Evolutionary conservation across 2,113 vertebrate species (phyloP).

Genomic region (Sceloporus tristichus): DNA sequence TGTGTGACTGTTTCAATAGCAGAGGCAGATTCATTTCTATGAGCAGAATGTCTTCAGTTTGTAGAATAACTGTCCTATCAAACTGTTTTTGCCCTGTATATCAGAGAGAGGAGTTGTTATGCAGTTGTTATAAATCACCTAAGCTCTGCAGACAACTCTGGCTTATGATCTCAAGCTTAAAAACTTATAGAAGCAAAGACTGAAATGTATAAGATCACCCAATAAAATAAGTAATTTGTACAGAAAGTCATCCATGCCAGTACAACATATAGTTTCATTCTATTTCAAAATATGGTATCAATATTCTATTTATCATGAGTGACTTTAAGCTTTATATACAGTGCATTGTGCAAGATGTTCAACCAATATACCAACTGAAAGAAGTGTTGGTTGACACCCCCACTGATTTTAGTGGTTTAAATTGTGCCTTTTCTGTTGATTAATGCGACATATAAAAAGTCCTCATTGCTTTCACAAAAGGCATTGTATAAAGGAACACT

Average conservation of each 20-base stretch:
- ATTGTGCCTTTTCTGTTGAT: not conserved
- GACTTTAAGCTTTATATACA: not conserved
- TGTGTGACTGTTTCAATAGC: conserved; percentile 19
- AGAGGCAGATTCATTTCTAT: not conserved
- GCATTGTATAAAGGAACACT: not conserved
- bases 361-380: not conserved
- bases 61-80: not conserved
- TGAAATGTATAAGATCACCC: not conserved
- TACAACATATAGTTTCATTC: not conserved
- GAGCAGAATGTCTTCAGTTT: not conserved
- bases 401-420: not conserved
- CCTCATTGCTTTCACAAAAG: rapidly evolving
- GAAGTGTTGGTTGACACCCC: not conserved
- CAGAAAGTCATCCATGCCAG: not conserved
- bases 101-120: not conserved
- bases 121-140: not conserved
- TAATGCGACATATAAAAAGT: not conserved
- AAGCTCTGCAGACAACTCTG: not conserved
- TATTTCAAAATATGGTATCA: not conserved
- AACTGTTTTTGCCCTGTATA: not conserved
- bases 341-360: not conserved
- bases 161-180: not conserved
- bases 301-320: rapidly evolving
- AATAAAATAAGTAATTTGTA: not conserved
- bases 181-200: rapidly evolving